Percentiles rank a stretch among this genome's conserved stretches.
Conservation (phyloP, 2,888 invertebrate genomes). For the Chironomus tentans region DNA sequence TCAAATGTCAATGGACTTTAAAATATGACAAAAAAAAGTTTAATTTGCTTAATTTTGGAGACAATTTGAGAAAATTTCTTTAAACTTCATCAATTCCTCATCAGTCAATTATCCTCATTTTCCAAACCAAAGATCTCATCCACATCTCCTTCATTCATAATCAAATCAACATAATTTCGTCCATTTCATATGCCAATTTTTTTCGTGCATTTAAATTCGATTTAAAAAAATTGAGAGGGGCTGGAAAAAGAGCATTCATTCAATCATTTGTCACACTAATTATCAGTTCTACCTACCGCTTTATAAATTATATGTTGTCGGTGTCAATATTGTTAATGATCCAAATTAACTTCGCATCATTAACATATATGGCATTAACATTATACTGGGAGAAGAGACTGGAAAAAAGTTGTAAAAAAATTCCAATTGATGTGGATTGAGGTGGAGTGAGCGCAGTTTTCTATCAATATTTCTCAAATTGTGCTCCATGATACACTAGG, state of each 20-base stretch:
- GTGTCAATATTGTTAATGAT: constrained; percentile 10
- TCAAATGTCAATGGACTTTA: background rate
- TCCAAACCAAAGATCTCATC: too few relatives aligned
- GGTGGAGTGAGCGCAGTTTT: too few relatives aligned
- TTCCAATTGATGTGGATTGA: too few relatives aligned
- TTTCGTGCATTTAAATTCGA: too few relatives aligned
- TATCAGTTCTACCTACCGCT: background rate
- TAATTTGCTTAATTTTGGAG: background rate
- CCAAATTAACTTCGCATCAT: constrained; percentile 12
- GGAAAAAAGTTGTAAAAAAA: too few relatives aligned
- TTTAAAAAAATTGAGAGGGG: background rate
- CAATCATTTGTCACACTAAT: constrained; percentile 7
- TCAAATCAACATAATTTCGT: too few relatives aligned
- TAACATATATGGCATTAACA: background rate
- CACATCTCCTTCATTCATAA: too few relatives aligned
- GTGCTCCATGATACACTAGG: too few relatives aligned
- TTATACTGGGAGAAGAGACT: background rate
- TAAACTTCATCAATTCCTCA: too few relatives aligned
- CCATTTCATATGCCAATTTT: too few relatives aligned
- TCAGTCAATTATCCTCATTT: too few relatives aligned
- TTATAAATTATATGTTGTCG: background rate
- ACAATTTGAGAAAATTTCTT: background rate
- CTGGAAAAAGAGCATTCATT: background rate
- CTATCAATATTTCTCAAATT: too few relatives aligned
- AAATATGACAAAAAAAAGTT: background rate